A percentile compares a stretch with the other conserved stretches of the same genome.
These are phyloP conservation scores for Cariama cristata DNA, from an alignment of 2,113 vertebrate genomes.

Conservation along the genomic window DNA sequence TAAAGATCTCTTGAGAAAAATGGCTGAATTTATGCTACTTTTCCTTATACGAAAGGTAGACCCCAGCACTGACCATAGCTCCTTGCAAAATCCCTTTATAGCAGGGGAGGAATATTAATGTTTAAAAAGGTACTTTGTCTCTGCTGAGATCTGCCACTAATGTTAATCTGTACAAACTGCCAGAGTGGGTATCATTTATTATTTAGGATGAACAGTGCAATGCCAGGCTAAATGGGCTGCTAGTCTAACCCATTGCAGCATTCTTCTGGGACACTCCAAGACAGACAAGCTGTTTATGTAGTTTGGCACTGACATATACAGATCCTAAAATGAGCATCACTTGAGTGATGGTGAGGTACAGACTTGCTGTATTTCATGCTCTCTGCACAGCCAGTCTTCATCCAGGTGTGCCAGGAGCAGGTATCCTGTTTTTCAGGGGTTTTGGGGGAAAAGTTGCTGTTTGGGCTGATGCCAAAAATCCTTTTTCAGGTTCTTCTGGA, in stretches of 20 bases:
- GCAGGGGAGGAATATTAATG: conserved; percentile 31
- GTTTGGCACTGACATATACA: neutral
- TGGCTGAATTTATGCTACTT: neutral
- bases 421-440: rapidly evolving
- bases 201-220: conserved; percentile 36
- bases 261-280: neutral
- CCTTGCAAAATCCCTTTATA: neutral
- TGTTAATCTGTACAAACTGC: conserved; percentile 28
- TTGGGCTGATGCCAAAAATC: neutral
- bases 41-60: neutral
- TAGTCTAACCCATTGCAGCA: neutral
- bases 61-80: neutral
- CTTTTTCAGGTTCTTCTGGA: neutral
- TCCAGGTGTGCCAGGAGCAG: neutral
- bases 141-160: neutral
- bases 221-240: conserved; percentile 1
- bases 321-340: neutral
- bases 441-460: neutral
- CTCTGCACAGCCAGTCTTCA: neutral
- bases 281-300: neutral
- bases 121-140: conserved; percentile 38
- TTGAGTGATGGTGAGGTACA: neutral
- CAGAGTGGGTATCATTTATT: conserved; percentile 31
- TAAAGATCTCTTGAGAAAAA: neutral
- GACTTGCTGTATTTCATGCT: neutral